Conservation (phyloP, 1,140 invertebrate species). For the Rhynchophorus ferrugineus region DNA sequence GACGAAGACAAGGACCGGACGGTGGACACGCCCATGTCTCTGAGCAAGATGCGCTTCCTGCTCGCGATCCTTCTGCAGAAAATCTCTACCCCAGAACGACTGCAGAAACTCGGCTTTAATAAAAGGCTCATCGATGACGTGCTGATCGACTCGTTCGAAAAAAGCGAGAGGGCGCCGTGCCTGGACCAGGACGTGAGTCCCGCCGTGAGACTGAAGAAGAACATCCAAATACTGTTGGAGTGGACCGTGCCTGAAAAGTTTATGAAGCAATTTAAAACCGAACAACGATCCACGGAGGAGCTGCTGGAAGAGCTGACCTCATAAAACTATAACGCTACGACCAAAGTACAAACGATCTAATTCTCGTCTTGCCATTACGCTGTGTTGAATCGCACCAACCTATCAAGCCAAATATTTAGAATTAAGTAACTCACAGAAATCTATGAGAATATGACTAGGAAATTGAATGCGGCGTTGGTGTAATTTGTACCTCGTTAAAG, state of each 20-base stretch:
- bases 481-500: too few species aligned
- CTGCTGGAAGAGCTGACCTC: slow-evolving; percentile 65
- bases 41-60: slow-evolving; percentile 68
- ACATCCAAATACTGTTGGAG: slow-evolving; percentile 68
- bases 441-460: too few species aligned
- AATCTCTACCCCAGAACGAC: slow-evolving; percentile 67
- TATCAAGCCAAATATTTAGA: too few species aligned
- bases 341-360: too few species aligned
- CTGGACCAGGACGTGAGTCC: slow-evolving; percentile 47
- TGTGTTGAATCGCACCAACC: too few species aligned
- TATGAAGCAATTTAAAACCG: slow-evolving; percentile 65
- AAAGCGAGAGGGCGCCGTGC: slow-evolving; percentile 60
- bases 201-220: slow-evolving; percentile 55
- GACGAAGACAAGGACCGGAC: slow-evolving; percentile 31
- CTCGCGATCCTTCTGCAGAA: slow-evolving; percentile 71
- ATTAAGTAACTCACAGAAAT: too few species aligned
- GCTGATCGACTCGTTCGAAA: slow-evolving; percentile 65
- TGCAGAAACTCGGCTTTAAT: slow-evolving; percentile 71
- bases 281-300: slow-evolving; percentile 67
- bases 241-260: slow-evolving; percentile 72
- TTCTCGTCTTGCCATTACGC: too few species aligned
- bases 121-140: slow-evolving; percentile 76
- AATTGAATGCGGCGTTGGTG: too few species aligned
- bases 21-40: slow-evolving; percentile 50
- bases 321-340: slow-evolving; percentile 36